Evolutionary conservation across 2,888 invertebrate genomes (phyloP).

Genomic region (Aelia acuminata): DNA sequence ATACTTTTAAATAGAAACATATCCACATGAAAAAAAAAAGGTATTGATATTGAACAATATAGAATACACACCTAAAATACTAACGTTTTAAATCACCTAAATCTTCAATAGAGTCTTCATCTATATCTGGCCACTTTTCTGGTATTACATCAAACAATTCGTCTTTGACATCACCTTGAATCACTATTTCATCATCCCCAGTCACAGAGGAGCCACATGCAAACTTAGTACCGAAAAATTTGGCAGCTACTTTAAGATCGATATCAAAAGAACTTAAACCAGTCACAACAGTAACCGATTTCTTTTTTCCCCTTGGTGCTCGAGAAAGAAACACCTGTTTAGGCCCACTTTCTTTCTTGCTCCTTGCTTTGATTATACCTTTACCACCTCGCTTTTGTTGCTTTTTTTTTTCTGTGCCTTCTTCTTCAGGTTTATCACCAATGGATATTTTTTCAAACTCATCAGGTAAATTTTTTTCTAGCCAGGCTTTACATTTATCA

Average conservation of each 20-base stretch:
- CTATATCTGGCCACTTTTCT: constrained; percentile 98
- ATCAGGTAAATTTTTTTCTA: constrained; percentile 93
- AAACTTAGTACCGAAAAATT: constrained; percentile 97
- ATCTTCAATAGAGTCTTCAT: constrained; percentile 93
- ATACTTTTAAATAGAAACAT: not conserved
- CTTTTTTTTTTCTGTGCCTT: constrained; percentile 91
- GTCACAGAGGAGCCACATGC: constrained; percentile 99
- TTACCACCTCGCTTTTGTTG: constrained; percentile 97
- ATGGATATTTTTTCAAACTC: constrained; percentile 90
- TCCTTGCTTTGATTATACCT: constrained; percentile 94
- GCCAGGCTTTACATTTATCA: constrained; percentile 97
- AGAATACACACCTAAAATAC: constrained; percentile 67
- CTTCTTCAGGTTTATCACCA: constrained; percentile 76
- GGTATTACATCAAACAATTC: constrained; percentile 97
- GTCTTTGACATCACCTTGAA: constrained; percentile 99
- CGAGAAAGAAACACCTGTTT: constrained; percentile 83
- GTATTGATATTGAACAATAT: not conserved
- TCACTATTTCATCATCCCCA: constrained; percentile 98
- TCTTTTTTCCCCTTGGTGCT: constrained; percentile 97
- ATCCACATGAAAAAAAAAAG: not conserved
- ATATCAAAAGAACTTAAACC: constrained; percentile 96
- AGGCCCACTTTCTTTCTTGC: constrained; percentile 93
- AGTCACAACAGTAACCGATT: constrained; percentile 97
- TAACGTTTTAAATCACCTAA: constrained; percentile 93
- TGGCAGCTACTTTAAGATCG: constrained; percentile 97